Base-by-base conservation (phyloP, 2,113 vertebrate species). In the Microtus montanus region DNA sequence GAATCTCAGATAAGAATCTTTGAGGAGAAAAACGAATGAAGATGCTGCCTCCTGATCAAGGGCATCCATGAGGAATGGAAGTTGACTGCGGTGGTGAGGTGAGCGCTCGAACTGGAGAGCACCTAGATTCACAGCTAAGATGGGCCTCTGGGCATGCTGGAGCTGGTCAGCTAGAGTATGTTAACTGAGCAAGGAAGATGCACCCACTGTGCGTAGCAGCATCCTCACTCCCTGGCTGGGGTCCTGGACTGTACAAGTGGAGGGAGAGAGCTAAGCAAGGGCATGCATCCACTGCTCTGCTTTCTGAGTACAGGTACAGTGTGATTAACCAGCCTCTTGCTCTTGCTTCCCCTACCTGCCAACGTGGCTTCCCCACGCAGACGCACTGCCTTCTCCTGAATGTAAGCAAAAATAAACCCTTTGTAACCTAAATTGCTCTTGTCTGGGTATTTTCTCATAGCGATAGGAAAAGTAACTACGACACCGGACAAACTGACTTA, bases 1-100 rank as follows among this genome's bases (percentile, higher is more conserved):
- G 68, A 15, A 33, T 88, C 95, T 89, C 71, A 83, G 82, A 95
- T 77, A 87, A 95, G 82, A 79, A 88, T 35, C 66, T 35, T 79
- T 75, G 75, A 89, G 94, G 78, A 95, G 80, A 90, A 86, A 52
- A 82, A 52, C 33, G 90, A 52, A 84, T 17, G 85, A 41, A 74
- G 84, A 77, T 63, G 61, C 71, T 58, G 5, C 70, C 77, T 93
- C 17, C 0, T 3, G 33, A 28, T 30, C 11, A 22, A 89, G 52
- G 61, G n/a, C 17, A 71, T 73, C 73, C 33, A 83, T 7, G 22
- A 94, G 73, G 66, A 83, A 73, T 14, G 35, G 79, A 92, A 28
- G 47, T 10, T 44, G 52, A 12, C 15, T 85, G 47, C 1, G 30
- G 74, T 2, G 26, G 15, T 82, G 58, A 41, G n/a, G 26, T 82